phyloP scores from a whole-genome alignment of 1,140 invertebrate genomes.

The Lordiphosa clarofinis region DNA sequence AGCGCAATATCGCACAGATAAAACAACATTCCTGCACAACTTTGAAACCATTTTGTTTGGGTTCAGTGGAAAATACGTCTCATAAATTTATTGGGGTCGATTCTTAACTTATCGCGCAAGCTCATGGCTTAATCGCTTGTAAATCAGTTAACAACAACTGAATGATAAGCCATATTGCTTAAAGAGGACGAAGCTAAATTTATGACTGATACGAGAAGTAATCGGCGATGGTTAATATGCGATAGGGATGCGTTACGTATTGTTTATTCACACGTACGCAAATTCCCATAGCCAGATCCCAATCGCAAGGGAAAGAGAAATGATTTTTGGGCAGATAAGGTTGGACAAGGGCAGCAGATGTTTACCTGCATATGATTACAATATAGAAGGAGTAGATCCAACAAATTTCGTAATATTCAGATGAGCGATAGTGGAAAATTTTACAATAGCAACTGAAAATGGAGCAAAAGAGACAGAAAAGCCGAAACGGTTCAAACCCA shows the following conservation, averaged over 20 bases:
- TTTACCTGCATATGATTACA: no score
- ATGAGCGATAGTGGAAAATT: no score
- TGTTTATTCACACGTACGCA: not conserved
- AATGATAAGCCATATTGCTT: conserved; percentile 10
- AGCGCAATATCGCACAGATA: no score
- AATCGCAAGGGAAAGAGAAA: not conserved
- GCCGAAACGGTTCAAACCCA: no score
- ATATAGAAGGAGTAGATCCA: no score
- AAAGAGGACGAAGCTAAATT: conserved; percentile 7
- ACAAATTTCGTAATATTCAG: no score
- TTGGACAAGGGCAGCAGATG: no score
- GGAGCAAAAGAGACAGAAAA: no score
- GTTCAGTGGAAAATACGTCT: conserved; percentile 20
- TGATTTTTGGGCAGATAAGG: no score
- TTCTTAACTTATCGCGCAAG: conserved; percentile 8
- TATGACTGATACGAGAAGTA: conserved; percentile 4
- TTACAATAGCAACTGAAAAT: no score
- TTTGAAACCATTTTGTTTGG: not conserved
- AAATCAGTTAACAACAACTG: conserved; percentile 49
- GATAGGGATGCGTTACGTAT: not conserved
- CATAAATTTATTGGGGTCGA: conserved; percentile 2
- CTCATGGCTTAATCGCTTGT: conserved; percentile 50
- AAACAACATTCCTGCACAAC: no score
- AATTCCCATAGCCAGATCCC: not conserved
- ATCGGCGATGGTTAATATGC: not conserved